Evolutionary conservation across 2,113 vertebrate genomes (phyloP), one percentile per base, ranked within the genome.

Genomic region (Gymnogyps californianus): DNA sequence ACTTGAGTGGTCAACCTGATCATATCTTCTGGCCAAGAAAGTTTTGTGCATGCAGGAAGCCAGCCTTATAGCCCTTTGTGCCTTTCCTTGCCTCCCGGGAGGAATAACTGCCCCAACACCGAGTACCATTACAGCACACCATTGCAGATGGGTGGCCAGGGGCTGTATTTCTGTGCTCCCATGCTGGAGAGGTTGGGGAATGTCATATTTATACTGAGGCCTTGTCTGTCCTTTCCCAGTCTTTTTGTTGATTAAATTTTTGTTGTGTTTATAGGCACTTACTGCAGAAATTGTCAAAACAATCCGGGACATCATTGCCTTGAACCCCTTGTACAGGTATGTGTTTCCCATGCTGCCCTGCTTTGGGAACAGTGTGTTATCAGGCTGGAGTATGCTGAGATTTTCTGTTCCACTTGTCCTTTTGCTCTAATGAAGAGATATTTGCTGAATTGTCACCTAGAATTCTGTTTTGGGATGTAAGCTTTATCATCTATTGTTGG

Each of bases 201-300:
- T 57, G 7, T 44, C 12, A 1, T 77, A 7, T 36, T 71, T 86
- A 21, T 66, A 9, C 67, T 59, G 38, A 40, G 51, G 28, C 49
- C 18, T 64, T 83, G 19, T 25, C 76, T 95, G 46, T 74, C 40
- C 46, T 80, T 31, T 83, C 55, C 59, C 52, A 36, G 78, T 13
- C 22, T 67, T 76, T 58, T 59, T 67, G 42, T 15, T 94, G 42
- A 54, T 88, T 11, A 46, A 6, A 22, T 83, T 38, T 75, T 59
- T 34, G 18, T 59, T 92, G 17, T 47, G 32, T 64, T 67, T 26
- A 7, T 84, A 99, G 99, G 99, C 99, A 4, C 98, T 99, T 74
- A 99, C 99, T 1, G 99, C 99, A 10, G 99, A 99, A 98, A 99
- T 99, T 6, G 99, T 99, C 90, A 99, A 99, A 97, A 99, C 99